A percentile compares a stretch with the other conserved stretches of the same genome.
phyloP scores from a whole-genome alignment of 1,140 invertebrate species.

The Lanistes nyassanus region DNA sequence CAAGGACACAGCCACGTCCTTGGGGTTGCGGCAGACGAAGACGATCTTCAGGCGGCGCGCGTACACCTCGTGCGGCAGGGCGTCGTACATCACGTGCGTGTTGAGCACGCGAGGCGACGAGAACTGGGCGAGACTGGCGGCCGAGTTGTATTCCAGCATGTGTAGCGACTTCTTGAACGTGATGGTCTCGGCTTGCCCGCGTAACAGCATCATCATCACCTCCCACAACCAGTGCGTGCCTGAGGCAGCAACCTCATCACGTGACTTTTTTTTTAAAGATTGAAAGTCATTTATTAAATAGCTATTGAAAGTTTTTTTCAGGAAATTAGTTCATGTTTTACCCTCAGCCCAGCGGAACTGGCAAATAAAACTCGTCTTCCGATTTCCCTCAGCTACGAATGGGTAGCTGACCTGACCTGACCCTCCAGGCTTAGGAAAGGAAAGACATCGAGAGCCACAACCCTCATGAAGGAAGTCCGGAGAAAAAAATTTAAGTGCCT shows the following conservation, averaged over 20 bases:
- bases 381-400: no score
- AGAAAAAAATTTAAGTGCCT: no score
- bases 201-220: constrained; percentile 33
- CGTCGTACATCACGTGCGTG: constrained; percentile 28
- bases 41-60: constrained; percentile 33
- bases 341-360: no score
- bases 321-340: no score
- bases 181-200: constrained; percentile 4
- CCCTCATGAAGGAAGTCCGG: no score
- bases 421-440: no score
- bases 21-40: constrained; percentile 41
- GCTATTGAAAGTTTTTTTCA: no score
- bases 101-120: constrained; percentile 40
- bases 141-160: constrained; percentile 24
- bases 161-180: constrained; percentile 10
- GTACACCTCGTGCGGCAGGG: constrained; percentile 29
- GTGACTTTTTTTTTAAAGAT: no score
- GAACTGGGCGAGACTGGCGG: neutral
- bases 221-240: constrained; percentile 48
- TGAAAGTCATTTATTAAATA: no score
- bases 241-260: neutral
- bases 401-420: no score
- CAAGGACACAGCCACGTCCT: constrained; percentile 47
- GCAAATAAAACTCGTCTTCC: no score
- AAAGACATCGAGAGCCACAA: no score